A percentile compares a stretch with the other conserved stretches of the same genome.
phyloP scores from a whole-genome alignment of 2,888 invertebrate species.

The Formica aserva region DNA sequence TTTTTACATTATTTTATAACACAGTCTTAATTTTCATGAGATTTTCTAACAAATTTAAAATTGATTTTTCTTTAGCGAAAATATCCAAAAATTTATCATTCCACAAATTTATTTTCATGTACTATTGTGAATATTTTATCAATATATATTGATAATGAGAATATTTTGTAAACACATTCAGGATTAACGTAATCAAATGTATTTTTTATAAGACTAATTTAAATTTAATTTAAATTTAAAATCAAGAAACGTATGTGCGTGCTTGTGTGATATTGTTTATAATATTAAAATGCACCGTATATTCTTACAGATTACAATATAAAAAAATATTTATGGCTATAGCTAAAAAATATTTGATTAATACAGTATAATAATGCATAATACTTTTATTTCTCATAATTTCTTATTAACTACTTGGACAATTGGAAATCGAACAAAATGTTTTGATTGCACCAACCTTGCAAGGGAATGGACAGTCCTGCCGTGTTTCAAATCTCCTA shows the following conservation, averaged over 20 bases:
- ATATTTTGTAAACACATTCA: neutral
- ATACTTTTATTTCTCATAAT: neutral
- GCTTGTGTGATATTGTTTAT: no score
- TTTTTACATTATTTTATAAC: neutral
- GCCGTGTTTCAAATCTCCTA: slow-evolving; percentile 99
- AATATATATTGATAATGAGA: neutral
- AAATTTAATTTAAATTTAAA: no score
- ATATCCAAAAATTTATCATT: neutral
- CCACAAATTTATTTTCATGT: neutral
- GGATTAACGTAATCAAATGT: no score
- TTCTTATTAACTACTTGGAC: neutral
- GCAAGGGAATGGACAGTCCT: slow-evolving; percentile 99
- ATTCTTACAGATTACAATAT: no score
- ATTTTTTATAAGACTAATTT: no score
- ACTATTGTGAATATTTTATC: neutral
- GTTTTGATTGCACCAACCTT: slow-evolving; percentile 85
- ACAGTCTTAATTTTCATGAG: neutral
- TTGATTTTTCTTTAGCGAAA: neutral
- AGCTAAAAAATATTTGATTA: no score
- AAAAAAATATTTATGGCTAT: no score
- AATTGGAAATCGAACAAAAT: neutral
- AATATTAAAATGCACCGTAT: no score
- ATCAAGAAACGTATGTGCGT: no score
- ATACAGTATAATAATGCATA: neutral
- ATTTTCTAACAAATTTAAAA: slow-evolving; percentile 2